Percentiles rank a stretch among this genome's conserved stretches.
These are phyloP conservation scores for Tyrannus savana DNA, from an alignment of 2,113 vertebrate genomes.

Conservation along the genomic window DNA sequence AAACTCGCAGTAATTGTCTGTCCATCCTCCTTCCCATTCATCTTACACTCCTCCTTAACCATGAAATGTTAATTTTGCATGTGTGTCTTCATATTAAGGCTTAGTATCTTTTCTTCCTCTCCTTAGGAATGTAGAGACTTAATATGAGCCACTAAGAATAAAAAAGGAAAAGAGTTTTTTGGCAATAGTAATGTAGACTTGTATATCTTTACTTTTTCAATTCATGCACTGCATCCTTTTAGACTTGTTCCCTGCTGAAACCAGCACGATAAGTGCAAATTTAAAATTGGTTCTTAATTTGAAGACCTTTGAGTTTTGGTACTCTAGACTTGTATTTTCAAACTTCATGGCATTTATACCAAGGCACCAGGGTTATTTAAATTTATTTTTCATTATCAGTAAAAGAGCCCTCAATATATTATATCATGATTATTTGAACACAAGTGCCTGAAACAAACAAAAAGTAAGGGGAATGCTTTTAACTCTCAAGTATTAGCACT, in stretches of 20 bases:
- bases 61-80: not conserved
- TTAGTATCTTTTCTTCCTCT: not conserved
- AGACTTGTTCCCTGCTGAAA: slow-evolving; percentile 31
- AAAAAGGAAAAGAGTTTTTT: slow-evolving; percentile 2
- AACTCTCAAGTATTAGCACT: not conserved
- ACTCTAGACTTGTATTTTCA: slow-evolving; percentile 15
- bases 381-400: slow-evolving; percentile 39
- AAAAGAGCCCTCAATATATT: not conserved
- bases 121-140: not conserved
- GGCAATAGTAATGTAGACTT: not conserved
- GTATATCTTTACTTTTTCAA: slow-evolving; percentile 33
- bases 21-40: not conserved
- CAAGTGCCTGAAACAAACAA: not conserved
- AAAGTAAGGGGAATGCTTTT: not conserved
- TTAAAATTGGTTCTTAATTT: slow-evolving; percentile 57
- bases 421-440: not conserved
- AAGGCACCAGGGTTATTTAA: not conserved
- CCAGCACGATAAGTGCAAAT: slow-evolving; percentile 7
- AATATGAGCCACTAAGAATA: not conserved
- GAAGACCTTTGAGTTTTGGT: slow-evolving; percentile 23
- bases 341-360: not conserved
- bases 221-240: not conserved
- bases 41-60: not conserved
- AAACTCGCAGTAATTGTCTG: not conserved
- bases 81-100: not conserved